Evolutionary conservation across 2,113 vertebrate species (phyloP).

Genomic region (Etheostoma cragini): DNA sequence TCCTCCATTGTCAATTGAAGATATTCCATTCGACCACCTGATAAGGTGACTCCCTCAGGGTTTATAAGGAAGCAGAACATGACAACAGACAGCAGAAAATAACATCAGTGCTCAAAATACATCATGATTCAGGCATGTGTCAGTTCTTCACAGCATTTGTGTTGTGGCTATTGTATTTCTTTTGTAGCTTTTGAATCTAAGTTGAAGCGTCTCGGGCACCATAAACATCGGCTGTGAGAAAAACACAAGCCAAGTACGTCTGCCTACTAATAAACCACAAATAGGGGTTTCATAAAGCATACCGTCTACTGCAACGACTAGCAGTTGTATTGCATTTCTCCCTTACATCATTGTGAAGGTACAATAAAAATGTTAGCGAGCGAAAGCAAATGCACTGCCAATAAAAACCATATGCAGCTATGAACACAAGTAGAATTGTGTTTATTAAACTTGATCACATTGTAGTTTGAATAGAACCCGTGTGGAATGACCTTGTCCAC

Average conservation of each 20-base stretch:
- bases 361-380: constrained; percentile 4
- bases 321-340: constrained; percentile 8
- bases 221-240: constrained; percentile 18
- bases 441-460: neutral
- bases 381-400: neutral
- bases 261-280: constrained; percentile 18
- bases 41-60: constrained; percentile 42
- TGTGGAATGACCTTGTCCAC: constrained; percentile 20
- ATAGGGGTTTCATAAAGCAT: constrained; percentile 10
- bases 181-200: no score
- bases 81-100: constrained; percentile 37
- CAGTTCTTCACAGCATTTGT: constrained; percentile 14
- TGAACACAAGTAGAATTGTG: neutral
- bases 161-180: no score
- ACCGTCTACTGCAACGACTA: neutral
- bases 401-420: neutral
- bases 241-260: constrained; percentile 19
- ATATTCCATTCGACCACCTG: constrained; percentile 49
- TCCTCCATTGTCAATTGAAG: constrained; percentile 44
- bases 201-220: neutral
- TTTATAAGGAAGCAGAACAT: constrained; percentile 16
- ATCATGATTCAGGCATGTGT: constrained; percentile 5
- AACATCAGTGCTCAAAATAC: neutral
- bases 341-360: constrained; percentile 18
- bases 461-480: neutral